Conservation (phyloP, 2,888 invertebrate species). For the Liopterus haemorrhoidalis region DNA sequence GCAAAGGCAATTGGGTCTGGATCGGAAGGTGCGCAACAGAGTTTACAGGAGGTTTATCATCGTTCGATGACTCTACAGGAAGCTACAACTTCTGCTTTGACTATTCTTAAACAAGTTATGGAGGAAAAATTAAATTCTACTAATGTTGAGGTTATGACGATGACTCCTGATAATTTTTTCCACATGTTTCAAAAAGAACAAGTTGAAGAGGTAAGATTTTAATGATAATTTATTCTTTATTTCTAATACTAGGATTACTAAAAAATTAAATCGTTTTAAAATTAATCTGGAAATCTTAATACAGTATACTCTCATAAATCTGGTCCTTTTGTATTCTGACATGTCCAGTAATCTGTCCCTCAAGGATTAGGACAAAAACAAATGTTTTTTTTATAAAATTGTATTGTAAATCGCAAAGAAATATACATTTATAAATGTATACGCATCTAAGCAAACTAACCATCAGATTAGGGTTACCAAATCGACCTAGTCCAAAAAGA, state of each 20-base stretch:
- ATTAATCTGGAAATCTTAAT: too few relatives aligned
- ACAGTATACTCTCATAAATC: too few relatives aligned
- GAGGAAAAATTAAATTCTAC: conserved; percentile 96
- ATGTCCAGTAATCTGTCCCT: too few relatives aligned
- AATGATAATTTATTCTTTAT: conserved; percentile 52
- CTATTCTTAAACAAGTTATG: conserved; percentile 98
- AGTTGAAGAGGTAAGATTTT: conserved; percentile 85
- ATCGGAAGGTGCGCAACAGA: conserved; percentile 98
- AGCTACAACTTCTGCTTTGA: conserved; percentile 84
- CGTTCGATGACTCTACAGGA: conserved; percentile 90
- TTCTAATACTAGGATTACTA: not conserved
- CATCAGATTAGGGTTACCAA: too few relatives aligned
- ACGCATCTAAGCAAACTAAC: too few relatives aligned
- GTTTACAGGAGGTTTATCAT: conserved; percentile 65
- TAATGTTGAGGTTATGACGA: conserved; percentile 95
- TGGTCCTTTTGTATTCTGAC: too few relatives aligned
- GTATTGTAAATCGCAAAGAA: too few relatives aligned
- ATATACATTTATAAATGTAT: too few relatives aligned
- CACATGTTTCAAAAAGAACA: conserved; percentile 88
- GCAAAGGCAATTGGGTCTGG: conserved; percentile 99
- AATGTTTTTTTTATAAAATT: too few relatives aligned
- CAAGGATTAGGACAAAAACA: too few relatives aligned
- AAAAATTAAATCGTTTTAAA: not conserved
- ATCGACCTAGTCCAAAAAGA: too few relatives aligned
- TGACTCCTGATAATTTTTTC: conserved; percentile 77